Evolutionary conservation across 2,888 invertebrate genomes (phyloP), one percentile per base, ranked within the genome.

Genomic region (Pterostichus madidus): DNA sequence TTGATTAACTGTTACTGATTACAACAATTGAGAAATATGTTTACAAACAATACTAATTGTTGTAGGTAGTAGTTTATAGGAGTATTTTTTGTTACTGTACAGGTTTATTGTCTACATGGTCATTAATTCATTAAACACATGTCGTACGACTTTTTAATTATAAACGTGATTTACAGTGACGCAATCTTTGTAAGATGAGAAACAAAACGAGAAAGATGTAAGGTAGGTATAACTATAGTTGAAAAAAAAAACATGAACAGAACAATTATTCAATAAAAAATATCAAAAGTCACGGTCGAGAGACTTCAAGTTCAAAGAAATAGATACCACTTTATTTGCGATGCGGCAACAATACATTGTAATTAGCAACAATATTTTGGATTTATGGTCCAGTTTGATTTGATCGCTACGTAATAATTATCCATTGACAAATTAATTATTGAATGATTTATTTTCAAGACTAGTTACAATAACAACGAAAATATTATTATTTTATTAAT

Each of bases 161-260:
- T 81, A 75, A 81, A 75, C 81, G 75, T 81, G 81, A 81, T 81
- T 81, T 73, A 75, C 56, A 52, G 59, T 81, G 81, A 81, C 75
- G 81, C 59, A 81, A 81, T 68, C 31, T 11, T 32, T 49, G 32
- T 39, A 73, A 61, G 81, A 81, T 81, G 73, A 32, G 81, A 81
- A 81, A 75, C 49, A 81, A 75, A 80, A 71, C 73, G 56, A 80
- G 80, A 68, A 71, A 49, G 39, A 64, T 17, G 15, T 56, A 53
- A 75, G 78, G 78, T 78, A 73, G 53, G 32, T 59, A 39, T 64
- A 64, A 35, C 32, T 64, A 15, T 64, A 75, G 31, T 75, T 73
- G 81, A 11, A 81, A 81, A 81, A 81, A 81, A 81, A 81, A 81
- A 81, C 81, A 59, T 81, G 81, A 81, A 81, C 81, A 75, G 75